Conservation (phyloP, 2,113 vertebrate genomes). For the Sarotherodon lohbergeri region DNA sequence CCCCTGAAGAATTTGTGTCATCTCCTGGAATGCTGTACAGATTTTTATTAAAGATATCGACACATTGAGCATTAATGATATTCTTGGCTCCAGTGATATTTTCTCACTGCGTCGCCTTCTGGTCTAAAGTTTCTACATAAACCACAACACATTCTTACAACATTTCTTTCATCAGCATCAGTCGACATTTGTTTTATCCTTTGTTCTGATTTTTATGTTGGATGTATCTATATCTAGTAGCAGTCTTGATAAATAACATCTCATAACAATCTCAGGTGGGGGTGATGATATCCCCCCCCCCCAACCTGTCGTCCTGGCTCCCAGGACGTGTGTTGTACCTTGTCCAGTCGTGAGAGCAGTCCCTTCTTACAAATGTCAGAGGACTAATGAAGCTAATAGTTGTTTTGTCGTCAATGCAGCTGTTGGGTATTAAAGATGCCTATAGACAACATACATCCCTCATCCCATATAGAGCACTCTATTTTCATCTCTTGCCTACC, state of each 20-base stretch:
- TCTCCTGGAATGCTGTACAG: background rate
- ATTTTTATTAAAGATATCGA: background rate
- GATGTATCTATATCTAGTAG: background rate
- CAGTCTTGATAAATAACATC: background rate
- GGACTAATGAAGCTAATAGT: background rate
- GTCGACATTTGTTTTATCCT: background rate
- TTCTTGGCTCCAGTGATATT: fast-evolving
- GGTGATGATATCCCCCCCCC: background rate
- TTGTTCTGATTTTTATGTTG: background rate
- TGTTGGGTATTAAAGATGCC: background rate
- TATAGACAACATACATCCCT: fast-evolving
- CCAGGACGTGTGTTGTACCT: background rate
- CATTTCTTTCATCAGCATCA: background rate
- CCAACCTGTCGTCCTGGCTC: no score
- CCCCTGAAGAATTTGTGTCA: background rate
- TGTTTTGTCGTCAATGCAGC: fast-evolving
- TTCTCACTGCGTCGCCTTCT: fast-evolving
- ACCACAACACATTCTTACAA: background rate
- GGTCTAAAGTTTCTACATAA: fast-evolving
- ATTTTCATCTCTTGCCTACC: background rate
- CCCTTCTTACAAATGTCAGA: background rate
- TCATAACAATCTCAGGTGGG: background rate
- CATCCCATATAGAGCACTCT: background rate
- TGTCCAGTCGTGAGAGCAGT: background rate
- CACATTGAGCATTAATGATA: fast-evolving